Evolutionary conservation across 2,113 vertebrate genomes (phyloP).

Genomic region (Puffinus mauretanicus): DNA sequence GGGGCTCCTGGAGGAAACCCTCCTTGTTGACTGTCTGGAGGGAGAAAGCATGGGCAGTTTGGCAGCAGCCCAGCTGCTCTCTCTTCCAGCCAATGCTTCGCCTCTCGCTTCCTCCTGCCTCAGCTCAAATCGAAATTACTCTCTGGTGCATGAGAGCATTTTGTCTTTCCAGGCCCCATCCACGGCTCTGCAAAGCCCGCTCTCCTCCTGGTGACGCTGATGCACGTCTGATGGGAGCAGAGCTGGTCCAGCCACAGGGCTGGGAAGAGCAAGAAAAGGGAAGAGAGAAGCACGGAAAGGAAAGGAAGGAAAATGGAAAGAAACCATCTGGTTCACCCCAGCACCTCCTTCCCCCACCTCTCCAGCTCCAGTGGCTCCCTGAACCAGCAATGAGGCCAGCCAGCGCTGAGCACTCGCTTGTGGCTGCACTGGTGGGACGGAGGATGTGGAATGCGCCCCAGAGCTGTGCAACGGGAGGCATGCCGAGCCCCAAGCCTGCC

Average conservation of each 20-base stretch:
- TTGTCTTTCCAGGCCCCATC: accelerated
- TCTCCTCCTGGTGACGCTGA: not conserved
- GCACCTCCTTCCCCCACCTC: not conserved
- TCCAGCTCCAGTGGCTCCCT: not conserved
- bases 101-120: not conserved
- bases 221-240: not conserved
- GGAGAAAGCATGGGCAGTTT: not conserved
- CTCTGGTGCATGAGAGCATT: not conserved
- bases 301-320: not conserved
- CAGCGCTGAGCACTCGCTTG: accelerated
- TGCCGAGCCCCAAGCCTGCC: accelerated
- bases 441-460: accelerated
- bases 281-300: not conserved
- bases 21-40: not conserved
- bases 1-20: not conserved
- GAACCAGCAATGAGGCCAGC: not conserved
- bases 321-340: not conserved
- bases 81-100: not conserved
- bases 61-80: not conserved
- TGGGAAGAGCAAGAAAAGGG: not conserved
- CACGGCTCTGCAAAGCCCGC: not conserved
- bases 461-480: not conserved
- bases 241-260: not conserved
- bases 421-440: accelerated
- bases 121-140: not conserved